A percentile compares a stretch with the other conserved stretches of the same genome.
These are phyloP conservation scores for Chironex yamaguchii DNA, from an alignment of 30 jellyfish, hydroid and myxozoan genomes.

Conservation along the genomic window DNA sequence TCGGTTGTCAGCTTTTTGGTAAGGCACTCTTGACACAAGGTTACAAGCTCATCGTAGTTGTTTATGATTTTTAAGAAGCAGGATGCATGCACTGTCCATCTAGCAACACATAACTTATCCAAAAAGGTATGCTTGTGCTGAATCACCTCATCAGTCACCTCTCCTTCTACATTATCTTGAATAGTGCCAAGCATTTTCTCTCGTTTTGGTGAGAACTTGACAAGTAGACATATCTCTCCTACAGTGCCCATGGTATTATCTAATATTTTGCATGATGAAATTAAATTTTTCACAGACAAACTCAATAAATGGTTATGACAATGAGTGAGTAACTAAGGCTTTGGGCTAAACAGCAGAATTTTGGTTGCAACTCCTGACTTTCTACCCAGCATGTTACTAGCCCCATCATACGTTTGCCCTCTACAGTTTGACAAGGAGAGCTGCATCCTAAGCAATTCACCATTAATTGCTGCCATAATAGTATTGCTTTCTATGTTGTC, in stretches of 20 bases:
- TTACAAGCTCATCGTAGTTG: constrained; percentile 19
- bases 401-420: constrained; percentile 81
- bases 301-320: constrained; percentile 79
- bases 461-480: constrained; percentile 68
- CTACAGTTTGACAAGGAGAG: constrained; percentile 68
- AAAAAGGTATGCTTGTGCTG: constrained; percentile 20
- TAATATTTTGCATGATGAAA: constrained; percentile 56
- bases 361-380: constrained; percentile 82
- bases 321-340: constrained; percentile 76
- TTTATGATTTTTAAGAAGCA: constrained; percentile 35
- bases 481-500: constrained; percentile 64
- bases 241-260: constrained; percentile 62
- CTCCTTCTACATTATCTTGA: constrained; percentile 37
- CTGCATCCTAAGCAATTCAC: constrained; percentile 63
- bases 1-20: constrained; percentile 24
- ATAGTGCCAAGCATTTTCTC: constrained; percentile 62
- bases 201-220: constrained; percentile 75
- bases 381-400: constrained; percentile 82
- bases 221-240: constrained; percentile 58
- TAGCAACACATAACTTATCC: constrained; percentile 9
- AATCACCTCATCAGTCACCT: not conserved
- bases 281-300: constrained; percentile 61
- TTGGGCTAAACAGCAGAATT: constrained; percentile 58
- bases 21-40: constrained; percentile 59
- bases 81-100: constrained; percentile 73